Evolutionary conservation across 2,113 vertebrate genomes (phyloP).

Genomic region (Lates calcarifer): DNA sequence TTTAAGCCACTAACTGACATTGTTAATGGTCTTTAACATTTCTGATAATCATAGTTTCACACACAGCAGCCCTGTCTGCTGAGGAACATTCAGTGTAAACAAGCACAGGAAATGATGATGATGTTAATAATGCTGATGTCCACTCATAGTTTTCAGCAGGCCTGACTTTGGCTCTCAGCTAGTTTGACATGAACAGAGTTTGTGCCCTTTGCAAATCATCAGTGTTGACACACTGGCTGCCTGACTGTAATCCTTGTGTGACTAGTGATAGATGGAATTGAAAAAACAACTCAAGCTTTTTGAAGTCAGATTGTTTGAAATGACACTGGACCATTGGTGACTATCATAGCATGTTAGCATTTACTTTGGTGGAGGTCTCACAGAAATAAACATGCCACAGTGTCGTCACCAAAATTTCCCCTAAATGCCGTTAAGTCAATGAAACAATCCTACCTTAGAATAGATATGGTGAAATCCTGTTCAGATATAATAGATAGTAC

Average conservation of each 20-base stretch:
- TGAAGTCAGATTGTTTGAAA: background rate
- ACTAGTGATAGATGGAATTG: background rate
- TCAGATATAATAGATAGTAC: too few relatives aligned
- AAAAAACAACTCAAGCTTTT: background rate
- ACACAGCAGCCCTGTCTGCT: conserved; percentile 20
- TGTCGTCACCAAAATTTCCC: background rate
- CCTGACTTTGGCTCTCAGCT: background rate
- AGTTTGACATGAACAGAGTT: conserved; percentile 12
- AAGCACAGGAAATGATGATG: conserved; percentile 79
- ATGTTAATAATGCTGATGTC: conserved; percentile 49
- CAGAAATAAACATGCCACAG: background rate
- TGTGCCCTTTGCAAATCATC: conserved; percentile 42
- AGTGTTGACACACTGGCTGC: conserved; percentile 6
- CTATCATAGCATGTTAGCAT: background rate
- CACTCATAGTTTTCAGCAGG: conserved; percentile 41
- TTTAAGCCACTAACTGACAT: conserved; percentile 21
- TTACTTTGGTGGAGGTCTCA: background rate
- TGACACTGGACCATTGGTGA: background rate
- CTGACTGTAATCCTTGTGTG: background rate
- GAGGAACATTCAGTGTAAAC: conserved; percentile 68
- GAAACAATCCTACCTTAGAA: background rate
- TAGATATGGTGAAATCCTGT: background rate
- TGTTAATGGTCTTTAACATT: conserved; percentile 31
- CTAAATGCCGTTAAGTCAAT: background rate
- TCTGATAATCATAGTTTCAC: conserved; percentile 21